Conservation (phyloP, 1,140 invertebrate species). For the Eriosoma lanigerum region DNA sequence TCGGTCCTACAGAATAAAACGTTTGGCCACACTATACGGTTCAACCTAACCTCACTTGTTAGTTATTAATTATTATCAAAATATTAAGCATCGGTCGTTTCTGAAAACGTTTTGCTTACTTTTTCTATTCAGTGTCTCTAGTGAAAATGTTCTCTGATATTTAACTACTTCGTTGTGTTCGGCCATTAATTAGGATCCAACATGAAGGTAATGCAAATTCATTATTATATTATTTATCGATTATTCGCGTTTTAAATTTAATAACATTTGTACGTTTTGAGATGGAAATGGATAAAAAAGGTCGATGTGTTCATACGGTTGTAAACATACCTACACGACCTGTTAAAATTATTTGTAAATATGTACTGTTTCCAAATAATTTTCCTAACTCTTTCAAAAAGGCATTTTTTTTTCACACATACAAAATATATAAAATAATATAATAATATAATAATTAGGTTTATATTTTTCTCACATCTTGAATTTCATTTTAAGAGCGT, state of each 20-base stretch:
- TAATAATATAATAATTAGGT: no score
- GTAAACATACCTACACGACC: no score
- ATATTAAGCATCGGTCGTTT: background rate
- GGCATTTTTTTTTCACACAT: no score
- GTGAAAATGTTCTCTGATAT: background rate
- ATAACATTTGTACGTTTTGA: background rate
- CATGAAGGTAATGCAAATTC: slow-evolving; percentile 36
- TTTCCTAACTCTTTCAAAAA: no score
- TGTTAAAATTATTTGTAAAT: no score
- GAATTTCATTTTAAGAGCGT: no score
- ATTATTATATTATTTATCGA: background rate
- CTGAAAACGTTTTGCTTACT: slow-evolving; percentile 5
- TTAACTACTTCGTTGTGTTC: slow-evolving; percentile 4
- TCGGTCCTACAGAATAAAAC: background rate
- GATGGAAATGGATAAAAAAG: slow-evolving; percentile 38
- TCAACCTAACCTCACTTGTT: background rate
- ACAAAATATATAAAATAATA: no score
- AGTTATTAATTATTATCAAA: no score
- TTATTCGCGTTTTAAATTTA: no score
- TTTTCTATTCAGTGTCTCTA: background rate
- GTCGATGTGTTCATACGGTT: no score
- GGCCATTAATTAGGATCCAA: background rate
- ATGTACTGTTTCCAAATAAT: no score
- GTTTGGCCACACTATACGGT: background rate
- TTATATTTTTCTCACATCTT: no score